These are phyloP conservation scores for Amphipoea oculea DNA, from an alignment of 2,888 invertebrate species.

Conservation along the genomic window DNA sequence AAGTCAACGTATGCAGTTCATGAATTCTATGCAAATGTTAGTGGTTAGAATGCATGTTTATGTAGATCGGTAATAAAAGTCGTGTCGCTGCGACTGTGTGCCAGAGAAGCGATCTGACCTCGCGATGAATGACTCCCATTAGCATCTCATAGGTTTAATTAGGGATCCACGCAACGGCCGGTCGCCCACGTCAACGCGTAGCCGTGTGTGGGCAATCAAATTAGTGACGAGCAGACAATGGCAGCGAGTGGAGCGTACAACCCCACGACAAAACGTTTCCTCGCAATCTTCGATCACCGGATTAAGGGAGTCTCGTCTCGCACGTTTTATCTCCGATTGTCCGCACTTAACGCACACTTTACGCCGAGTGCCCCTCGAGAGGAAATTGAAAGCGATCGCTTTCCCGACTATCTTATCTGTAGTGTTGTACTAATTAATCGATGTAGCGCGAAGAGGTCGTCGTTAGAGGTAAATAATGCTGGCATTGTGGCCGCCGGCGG, in stretches of 20 bases:
- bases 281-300: constrained; percentile 90
- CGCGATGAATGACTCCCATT: constrained; percentile 83
- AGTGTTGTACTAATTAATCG: constrained; percentile 90
- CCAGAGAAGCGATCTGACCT: constrained; percentile 78
- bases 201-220: constrained; percentile 87
- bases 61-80: constrained; percentile 74
- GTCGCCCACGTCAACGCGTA: constrained; percentile 82
- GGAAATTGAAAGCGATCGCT: constrained; percentile 91
- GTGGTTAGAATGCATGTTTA: constrained; percentile 73
- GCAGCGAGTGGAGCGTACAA: constrained; percentile 83
- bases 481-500: constrained; percentile 83
- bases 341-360: constrained; percentile 90
- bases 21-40: constrained; percentile 66
- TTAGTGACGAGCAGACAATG: constrained; percentile 87
- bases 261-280: constrained; percentile 90
- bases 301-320: constrained; percentile 90
- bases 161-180: constrained; percentile 81
- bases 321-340: constrained; percentile 91
- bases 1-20: constrained; percentile 69
- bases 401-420: constrained; percentile 89
- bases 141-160: constrained; percentile 88
- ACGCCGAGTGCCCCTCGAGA: constrained; percentile 90
- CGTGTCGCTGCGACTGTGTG: constrained; percentile 71
- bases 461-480: constrained; percentile 88
- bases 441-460: constrained; percentile 84